These are phyloP conservation scores for Lepidurus packardi DNA, from an alignment of 1,140 invertebrate species.

Conservation along the genomic window DNA sequence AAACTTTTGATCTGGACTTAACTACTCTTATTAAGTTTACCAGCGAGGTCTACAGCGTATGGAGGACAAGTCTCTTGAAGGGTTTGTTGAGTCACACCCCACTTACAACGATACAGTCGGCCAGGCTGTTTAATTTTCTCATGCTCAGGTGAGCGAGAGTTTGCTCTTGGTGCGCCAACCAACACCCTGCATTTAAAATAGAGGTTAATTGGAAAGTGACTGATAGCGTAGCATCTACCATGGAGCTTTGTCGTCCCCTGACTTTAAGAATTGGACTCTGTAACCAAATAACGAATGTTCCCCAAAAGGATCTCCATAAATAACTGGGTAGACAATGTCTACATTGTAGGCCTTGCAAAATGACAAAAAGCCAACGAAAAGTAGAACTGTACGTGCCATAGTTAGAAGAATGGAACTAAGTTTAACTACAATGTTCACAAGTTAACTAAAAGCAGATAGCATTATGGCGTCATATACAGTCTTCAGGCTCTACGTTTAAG, in stretches of 20 bases:
- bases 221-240: neutral
- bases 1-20: neutral
- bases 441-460: too few species aligned
- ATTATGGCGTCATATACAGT: too few species aligned
- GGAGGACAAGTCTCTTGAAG: constrained; percentile 33
- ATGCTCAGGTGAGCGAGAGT: constrained; percentile 35
- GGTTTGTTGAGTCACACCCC: neutral
- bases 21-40: constrained; percentile 21
- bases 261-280: constrained; percentile 27
- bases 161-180: constrained; percentile 39
- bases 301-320: constrained; percentile 31
- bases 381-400: neutral
- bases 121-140: constrained; percentile 37
- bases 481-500: too few species aligned
- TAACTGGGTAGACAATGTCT: constrained; percentile 27
- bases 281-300: constrained; percentile 28
- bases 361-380: neutral
- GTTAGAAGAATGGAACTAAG: too few species aligned
- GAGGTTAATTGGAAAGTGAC: neutral
- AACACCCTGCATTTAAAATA: constrained; percentile 35
- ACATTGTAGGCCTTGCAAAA: constrained; percentile 26
- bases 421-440: too few species aligned
- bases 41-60: constrained; percentile 34
- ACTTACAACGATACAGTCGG: constrained; percentile 37
- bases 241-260: neutral